phyloP scores from a whole-genome alignment of 23 tunicate genomes.

The Halocynthia aurantium region DNA sequence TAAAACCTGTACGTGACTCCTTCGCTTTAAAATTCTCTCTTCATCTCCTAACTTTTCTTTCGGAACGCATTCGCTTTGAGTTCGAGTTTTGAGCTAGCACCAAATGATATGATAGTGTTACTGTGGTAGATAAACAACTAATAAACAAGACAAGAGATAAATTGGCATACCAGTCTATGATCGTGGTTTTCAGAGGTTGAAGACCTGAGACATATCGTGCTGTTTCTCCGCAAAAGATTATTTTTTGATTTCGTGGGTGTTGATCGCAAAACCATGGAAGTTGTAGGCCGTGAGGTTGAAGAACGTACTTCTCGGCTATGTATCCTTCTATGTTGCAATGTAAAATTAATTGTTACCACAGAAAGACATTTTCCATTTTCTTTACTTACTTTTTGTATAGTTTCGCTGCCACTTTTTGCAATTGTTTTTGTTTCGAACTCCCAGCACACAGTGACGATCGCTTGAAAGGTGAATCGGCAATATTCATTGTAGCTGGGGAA shows the following conservation, averaged over 20 bases:
- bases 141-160: no score
- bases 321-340: no score
- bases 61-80: slow-evolving; percentile 1
- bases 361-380: background rate
- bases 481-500: slow-evolving; percentile 32
- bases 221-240: no score
- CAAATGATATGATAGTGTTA: no score
- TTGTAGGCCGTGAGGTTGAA: background rate
- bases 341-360: no score
- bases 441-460: slow-evolving; percentile 1
- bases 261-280: slow-evolving; percentile 24
- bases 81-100: background rate
- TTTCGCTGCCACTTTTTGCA: slow-evolving; percentile 68
- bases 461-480: slow-evolving; percentile 33
- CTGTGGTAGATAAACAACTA: no score
- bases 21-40: background rate
- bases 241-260: slow-evolving; percentile 43
- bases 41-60: background rate
- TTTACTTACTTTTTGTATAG: slow-evolving; percentile 28
- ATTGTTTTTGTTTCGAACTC: slow-evolving; percentile 29
- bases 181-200: background rate
- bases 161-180: no score
- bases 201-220: slow-evolving; percentile 1
- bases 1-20: slow-evolving; percentile 11
- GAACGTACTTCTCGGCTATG: no score